Conservation (phyloP, 2,113 vertebrate species). For the Chlorocebus sabaeus region DNA sequence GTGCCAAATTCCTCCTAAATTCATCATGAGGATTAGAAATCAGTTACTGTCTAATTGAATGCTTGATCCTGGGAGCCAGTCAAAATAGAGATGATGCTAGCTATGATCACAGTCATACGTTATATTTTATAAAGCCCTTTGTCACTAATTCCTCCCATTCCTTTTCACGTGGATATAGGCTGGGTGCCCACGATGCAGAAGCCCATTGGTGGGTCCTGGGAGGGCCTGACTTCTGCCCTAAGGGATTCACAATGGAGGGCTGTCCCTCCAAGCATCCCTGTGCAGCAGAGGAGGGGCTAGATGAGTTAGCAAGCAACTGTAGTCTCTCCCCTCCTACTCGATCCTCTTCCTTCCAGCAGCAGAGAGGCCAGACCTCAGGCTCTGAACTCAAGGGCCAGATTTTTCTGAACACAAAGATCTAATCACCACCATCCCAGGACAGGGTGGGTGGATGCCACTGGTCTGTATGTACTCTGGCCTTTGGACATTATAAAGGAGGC, state of each 20-base stretch:
- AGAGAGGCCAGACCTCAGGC: not conserved
- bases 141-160: not conserved
- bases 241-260: not conserved
- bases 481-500: not conserved
- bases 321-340: not conserved
- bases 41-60: not conserved
- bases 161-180: not conserved
- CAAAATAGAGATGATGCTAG: fast-evolving
- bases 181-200: not conserved
- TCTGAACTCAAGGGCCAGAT: not conserved
- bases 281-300: not conserved
- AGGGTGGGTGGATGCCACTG: fast-evolving
- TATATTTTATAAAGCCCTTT: not conserved
- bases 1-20: not conserved
- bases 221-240: not conserved
- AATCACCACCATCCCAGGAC: not conserved
- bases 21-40: not conserved
- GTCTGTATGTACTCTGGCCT: not conserved
- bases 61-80: not conserved
- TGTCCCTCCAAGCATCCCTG: not conserved
- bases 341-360: not conserved
- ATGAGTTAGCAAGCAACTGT: not conserved
- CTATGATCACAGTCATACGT: fast-evolving
- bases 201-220: too few species aligned
- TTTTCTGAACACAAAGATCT: not conserved